Evolutionary conservation across 2,113 vertebrate species (phyloP).

Genomic region (Nothocercus julius): DNA sequence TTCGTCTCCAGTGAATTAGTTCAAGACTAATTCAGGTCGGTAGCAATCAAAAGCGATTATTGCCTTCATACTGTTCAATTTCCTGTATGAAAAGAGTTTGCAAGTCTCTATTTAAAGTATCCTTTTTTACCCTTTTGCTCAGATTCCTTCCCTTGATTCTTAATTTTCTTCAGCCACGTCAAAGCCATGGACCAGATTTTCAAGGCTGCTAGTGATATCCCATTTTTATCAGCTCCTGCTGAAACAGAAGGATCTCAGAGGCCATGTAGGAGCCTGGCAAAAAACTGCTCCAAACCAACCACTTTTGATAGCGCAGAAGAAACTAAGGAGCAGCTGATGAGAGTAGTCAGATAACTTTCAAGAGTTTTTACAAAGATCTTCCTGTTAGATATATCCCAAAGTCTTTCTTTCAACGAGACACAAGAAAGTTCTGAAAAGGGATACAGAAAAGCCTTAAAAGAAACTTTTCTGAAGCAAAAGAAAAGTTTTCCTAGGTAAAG

Average conservation of each 20-base stretch:
- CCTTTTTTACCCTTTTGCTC: not conserved
- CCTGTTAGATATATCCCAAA: not conserved
- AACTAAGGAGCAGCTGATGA: not conserved
- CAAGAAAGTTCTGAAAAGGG: not conserved
- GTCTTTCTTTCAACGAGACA: not conserved
- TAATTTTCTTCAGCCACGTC: not conserved
- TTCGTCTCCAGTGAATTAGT: not conserved
- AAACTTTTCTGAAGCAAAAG: not conserved
- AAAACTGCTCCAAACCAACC: not conserved
- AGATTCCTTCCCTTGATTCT: not conserved
- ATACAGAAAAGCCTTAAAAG: not conserved
- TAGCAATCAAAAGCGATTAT: not conserved
- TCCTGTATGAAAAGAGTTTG: not conserved
- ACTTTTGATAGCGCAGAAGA: not conserved
- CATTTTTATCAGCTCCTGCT: not conserved
- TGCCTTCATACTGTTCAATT: not conserved
- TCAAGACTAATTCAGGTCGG: not conserved
- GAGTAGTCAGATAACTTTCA: not conserved
- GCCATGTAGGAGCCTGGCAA: not conserved
- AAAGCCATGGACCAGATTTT: not conserved
- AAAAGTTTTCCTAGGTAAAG: not conserved
- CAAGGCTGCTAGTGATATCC: not conserved
- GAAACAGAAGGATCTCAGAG: not conserved
- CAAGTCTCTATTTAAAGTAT: not conserved
- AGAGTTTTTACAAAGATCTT: not conserved